Conservation (phyloP, 2,797 vertebrate genomes). For the Dermochelys coriacea region DNA sequence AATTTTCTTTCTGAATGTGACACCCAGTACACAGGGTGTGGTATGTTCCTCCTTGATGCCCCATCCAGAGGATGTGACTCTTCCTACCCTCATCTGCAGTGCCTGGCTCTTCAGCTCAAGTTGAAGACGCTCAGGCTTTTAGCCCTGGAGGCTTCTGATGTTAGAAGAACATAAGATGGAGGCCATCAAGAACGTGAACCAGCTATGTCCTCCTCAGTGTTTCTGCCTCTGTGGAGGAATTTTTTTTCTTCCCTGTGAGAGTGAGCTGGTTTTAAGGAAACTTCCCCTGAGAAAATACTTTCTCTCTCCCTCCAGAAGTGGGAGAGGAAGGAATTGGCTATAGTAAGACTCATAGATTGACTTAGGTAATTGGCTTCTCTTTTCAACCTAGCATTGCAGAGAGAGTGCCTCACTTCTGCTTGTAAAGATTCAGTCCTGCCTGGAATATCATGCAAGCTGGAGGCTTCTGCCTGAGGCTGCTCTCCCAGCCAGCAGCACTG, state of each 20-base stretch:
- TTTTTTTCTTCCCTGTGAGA: not conserved
- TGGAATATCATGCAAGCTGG: too few relatives aligned
- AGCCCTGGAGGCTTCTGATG: not conserved
- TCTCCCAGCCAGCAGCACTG: too few relatives aligned
- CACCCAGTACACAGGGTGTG: not conserved
- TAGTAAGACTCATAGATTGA: not conserved
- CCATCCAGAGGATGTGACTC: not conserved
- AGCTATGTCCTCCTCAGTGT: not conserved
- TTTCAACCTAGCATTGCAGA: too few relatives aligned
- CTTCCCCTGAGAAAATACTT: not conserved
- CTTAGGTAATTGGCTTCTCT: not conserved
- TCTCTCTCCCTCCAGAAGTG: not conserved
- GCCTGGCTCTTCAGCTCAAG: not conserved
- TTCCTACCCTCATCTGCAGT: not conserved
- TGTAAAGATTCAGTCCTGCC: too few relatives aligned
- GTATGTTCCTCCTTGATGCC: not conserved
- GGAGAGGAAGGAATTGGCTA: not conserved
- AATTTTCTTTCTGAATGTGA: fast-evolving
- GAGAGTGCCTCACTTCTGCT: not conserved
- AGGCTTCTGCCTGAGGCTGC: too few relatives aligned
- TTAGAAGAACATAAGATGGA: too few relatives aligned
- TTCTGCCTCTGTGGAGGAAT: not conserved
- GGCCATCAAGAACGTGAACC: not conserved
- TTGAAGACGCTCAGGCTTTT: not conserved
- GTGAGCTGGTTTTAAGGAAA: not conserved